Base-by-base conservation (phyloP, 2,797 vertebrate genomes). In the Sternotherus odoratus region DNA sequence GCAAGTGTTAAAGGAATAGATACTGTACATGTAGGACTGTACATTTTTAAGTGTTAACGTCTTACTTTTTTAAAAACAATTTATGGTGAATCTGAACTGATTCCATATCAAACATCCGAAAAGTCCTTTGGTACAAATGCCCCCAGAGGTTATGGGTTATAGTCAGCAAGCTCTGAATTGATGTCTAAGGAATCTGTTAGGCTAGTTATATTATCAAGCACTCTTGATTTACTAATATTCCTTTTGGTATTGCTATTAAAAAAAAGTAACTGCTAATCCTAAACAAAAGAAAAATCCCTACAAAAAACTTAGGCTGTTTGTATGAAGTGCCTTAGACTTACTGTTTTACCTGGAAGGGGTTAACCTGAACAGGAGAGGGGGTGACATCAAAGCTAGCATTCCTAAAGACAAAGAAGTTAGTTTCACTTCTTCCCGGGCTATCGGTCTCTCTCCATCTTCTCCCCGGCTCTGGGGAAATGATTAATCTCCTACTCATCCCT, bases 1-100 rank as follows among this genome's bases (percentile, higher is more conserved):
- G 2, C 2, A 39, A 79, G 1, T 4, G 1, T 16, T 43, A 80
- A 57, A 16, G 54, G 43, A 56, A 33, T 30, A 57, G 43, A 17
- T n/a, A 48, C 3, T 39, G 10, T 66, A 75, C 1, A 30, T 78
- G 0, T 12, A 12, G 28, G 1, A 24, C 17, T 11, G 12, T 43
- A 11, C 8, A 17, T 2, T 57, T 66, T 46, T 0, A 69, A 83
- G 0, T 4, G 26, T 82, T 63, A 33, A 12, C 60, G 85, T 60
- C 49, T 30, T 79, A 82, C 39, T 12, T 33, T 74, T 75, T 75
- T 33, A 43, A 86, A 86, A 87, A 33, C 2, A 36, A 54, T 9
- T 39, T 85, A 26, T 33, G 16, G 7, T 4, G 33, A 63, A 16
- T 63, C 33, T 60, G 30, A n/a, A 63, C 4, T 63, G 16, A 63